Conservation (phyloP, 2,797 vertebrate species). For the Chaunax sp. region DNA sequence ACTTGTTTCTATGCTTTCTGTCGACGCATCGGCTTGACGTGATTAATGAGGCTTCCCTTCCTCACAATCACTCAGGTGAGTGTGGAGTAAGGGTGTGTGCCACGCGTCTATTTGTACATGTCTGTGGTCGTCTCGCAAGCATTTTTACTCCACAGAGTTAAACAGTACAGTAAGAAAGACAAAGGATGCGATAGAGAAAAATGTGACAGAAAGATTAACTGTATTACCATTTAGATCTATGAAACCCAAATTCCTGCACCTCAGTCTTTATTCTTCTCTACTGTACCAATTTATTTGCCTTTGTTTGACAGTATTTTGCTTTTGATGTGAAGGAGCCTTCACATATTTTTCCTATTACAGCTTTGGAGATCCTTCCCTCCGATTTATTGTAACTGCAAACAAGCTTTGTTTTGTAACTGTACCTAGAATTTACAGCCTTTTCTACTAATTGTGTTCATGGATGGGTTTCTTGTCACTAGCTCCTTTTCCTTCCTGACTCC, state of each 20-base stretch:
- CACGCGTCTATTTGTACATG: background rate
- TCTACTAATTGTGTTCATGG: conserved; percentile 2
- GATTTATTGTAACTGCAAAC: background rate
- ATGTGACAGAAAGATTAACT: background rate
- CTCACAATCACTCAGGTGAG: conserved; percentile 41
- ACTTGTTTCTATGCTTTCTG: conserved; percentile 61
- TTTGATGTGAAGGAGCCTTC: conserved; percentile 1
- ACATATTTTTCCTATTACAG: background rate
- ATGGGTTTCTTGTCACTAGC: background rate
- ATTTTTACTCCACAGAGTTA: conserved; percentile 4
- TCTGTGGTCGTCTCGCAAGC: conserved; percentile 14
- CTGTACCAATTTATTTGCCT: background rate
- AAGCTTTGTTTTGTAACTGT: background rate
- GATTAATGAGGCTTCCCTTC: conserved; percentile 68
- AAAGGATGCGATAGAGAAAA: conserved; percentile 1
- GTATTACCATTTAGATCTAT: conserved; percentile 5
- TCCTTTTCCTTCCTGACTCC: background rate
- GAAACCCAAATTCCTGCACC: background rate
- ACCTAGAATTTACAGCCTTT: background rate
- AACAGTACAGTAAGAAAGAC: conserved; percentile 2
- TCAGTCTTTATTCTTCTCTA: background rate
- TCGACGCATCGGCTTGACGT: conserved; percentile 59
- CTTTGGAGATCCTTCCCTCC: background rate
- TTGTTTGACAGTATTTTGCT: background rate
- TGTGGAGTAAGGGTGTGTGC: conserved; percentile 1